Conservation (phyloP, 2,113 vertebrate genomes). For the Uria aalge region DNA sequence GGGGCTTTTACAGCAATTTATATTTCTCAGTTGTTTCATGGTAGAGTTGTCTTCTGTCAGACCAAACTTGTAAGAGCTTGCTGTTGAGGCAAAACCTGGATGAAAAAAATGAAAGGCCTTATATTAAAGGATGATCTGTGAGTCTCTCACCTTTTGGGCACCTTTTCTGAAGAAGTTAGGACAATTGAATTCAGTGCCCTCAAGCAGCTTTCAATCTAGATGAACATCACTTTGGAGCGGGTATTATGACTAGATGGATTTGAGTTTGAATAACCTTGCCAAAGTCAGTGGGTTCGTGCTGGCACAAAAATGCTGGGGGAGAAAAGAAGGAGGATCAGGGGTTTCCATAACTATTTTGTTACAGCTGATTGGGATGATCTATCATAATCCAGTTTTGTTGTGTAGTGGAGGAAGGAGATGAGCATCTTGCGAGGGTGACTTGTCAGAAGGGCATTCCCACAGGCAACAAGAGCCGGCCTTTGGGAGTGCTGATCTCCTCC, state of each 20-base stretch:
- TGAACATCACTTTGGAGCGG: not conserved
- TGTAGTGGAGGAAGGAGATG: not conserved
- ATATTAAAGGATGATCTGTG: not conserved
- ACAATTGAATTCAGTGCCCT: not conserved
- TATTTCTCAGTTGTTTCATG: not conserved
- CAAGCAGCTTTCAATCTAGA: not conserved
- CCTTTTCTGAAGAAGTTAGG: not conserved
- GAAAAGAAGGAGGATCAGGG: not conserved
- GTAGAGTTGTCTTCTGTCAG: not conserved
- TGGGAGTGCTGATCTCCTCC: not conserved
- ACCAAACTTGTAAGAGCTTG: not conserved
- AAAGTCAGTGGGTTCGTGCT: not conserved
- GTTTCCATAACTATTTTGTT: not conserved
- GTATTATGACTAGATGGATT: not conserved
- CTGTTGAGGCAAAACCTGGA: not conserved
- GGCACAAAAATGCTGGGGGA: not conserved
- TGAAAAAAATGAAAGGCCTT: not conserved
- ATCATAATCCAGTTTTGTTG: not conserved
- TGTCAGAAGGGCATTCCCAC: not conserved
- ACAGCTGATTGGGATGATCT: not conserved
- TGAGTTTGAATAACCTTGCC: not conserved
- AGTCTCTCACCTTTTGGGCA: not conserved
- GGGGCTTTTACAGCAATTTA: not conserved
- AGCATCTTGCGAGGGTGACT: not conserved
- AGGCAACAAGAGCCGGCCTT: not conserved